Evolutionary conservation across 2,113 vertebrate species (phyloP), one percentile per base, ranked within the genome.

Genomic region (Balaeniceps rex): DNA sequence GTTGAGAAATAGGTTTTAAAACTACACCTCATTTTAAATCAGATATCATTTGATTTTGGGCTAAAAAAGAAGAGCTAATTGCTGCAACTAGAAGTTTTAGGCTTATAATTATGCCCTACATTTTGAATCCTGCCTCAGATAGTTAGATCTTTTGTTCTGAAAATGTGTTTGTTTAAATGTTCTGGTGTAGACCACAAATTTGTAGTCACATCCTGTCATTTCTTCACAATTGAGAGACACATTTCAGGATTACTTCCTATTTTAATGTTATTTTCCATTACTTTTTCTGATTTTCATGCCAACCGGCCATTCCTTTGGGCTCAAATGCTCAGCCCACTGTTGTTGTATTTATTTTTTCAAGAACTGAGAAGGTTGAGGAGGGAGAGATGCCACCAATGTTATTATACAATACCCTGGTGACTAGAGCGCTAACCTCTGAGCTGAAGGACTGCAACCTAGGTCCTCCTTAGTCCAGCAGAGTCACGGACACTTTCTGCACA

Each of bases 131-230:
- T 92, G 71, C 40, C 76, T 88, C 57, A 58, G 19, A 66, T 36
- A 75, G 58, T 70, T 90, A 66, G 22, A 17, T 54, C 31, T 75
- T 90, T 92, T 92, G 38, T 83, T 90, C 63, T 46, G 24, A 54
- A 82, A 82, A 42, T 77, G 38, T 78, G 23, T 87, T 93, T 85
- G 40, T 83, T 93, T 93, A 84, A 69, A n/a, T 82, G 31, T 79
- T 93, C 49, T 65, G 40, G 11, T 76, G 25, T 49, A 57, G 69
- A 71, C 40, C 55, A 68, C 47, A 78, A 80, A 70, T 93, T 89
- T 82, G 26, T 57, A 89, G 74, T 86, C 64, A 57, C 40, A 91
- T 82, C 47, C 64, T 91, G 36, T 71, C 24, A 82, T 84, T 93
- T 93, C 52, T 88, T 87, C 72, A 51, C 3, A 13, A 54, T 3